Conservation (phyloP, 2,113 vertebrate genomes). For the Lethenteron camtschaticum region DNA sequence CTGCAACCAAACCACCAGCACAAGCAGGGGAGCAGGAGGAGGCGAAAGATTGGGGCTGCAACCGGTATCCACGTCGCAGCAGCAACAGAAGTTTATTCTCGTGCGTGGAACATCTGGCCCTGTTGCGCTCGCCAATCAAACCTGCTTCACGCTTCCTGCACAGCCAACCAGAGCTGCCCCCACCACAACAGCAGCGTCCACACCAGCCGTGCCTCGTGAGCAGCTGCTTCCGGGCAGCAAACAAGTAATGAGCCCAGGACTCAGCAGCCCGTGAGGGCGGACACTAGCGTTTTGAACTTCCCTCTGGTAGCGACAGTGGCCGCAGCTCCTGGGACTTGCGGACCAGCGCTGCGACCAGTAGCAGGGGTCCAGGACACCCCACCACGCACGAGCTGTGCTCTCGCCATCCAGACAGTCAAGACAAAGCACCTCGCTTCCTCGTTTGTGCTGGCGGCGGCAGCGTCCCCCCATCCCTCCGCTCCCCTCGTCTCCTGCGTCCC, state of each 20-base stretch:
- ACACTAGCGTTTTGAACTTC: slow-evolving; percentile 19
- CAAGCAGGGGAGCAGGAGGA: too few relatives aligned
- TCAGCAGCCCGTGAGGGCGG: slow-evolving; percentile 15
- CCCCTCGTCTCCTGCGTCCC: slow-evolving; percentile 27
- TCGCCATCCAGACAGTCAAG: slow-evolving; percentile 44
- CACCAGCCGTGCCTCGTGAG: too few relatives aligned
- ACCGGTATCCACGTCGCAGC: too few relatives aligned
- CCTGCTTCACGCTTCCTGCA: too few relatives aligned
- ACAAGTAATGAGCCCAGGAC: slow-evolving; percentile 18
- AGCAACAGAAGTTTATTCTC: too few relatives aligned
- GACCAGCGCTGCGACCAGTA: slow-evolving; percentile 6
- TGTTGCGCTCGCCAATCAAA: too few relatives aligned
- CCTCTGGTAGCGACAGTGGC: slow-evolving; percentile 17
- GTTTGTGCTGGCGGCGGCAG: slow-evolving; percentile 30
- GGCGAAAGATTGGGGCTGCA: too few relatives aligned
- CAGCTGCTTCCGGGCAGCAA: slow-evolving; percentile 16
- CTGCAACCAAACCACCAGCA: too few relatives aligned
- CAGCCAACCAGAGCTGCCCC: too few relatives aligned
- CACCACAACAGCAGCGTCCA: too few relatives aligned
- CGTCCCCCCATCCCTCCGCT: slow-evolving; percentile 21
- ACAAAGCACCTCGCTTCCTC: slow-evolving; percentile 48
- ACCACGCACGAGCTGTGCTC: slow-evolving; percentile 11
- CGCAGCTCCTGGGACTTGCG: not conserved
- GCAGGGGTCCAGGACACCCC: slow-evolving; percentile 17
- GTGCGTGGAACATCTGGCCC: too few relatives aligned